These are phyloP conservation scores for Troides aeacus DNA, from an alignment of 2,888 invertebrate genomes.

Conservation along the genomic window DNA sequence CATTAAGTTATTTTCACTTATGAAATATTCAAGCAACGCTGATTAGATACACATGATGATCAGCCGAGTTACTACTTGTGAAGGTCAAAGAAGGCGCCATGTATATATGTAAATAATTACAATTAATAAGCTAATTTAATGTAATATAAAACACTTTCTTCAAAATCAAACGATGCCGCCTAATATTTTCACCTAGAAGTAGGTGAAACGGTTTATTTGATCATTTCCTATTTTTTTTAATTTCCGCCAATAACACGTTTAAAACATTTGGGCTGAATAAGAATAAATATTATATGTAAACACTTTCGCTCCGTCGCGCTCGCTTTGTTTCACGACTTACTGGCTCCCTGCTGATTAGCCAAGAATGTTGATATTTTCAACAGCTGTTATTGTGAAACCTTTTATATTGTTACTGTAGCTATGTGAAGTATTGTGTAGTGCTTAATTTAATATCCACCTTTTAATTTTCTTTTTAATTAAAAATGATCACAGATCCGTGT, in stretches of 20 bases:
- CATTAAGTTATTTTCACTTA: background rate
- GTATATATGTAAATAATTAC: background rate
- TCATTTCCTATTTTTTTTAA: background rate
- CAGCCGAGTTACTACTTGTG: too few relatives aligned
- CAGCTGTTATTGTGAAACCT: background rate
- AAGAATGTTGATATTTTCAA: conserved; percentile 11
- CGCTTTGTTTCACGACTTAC: conserved; percentile 18
- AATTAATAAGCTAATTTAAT: background rate
- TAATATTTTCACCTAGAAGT: background rate
- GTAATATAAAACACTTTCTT: background rate
- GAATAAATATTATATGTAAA: conserved; percentile 16
- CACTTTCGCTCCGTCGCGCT: conserved; percentile 24
- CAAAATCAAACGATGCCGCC: background rate
- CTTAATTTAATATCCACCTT: too few relatives aligned
- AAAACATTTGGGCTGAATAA: conserved; percentile 16
- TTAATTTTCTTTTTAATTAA: too few relatives aligned
- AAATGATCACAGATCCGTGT: too few relatives aligned
- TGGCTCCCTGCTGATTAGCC: conserved; percentile 9
- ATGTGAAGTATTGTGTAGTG: too few relatives aligned
- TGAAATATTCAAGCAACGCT: background rate
- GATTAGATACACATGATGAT: background rate
- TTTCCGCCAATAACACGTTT: background rate
- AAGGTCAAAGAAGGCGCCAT: background rate
- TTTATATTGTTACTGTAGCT: background rate
- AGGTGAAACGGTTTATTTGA: background rate